These are phyloP conservation scores for Steinernema scapterisci DNA, from an alignment of 2,888 invertebrate genomes.

Conservation along the genomic window DNA sequence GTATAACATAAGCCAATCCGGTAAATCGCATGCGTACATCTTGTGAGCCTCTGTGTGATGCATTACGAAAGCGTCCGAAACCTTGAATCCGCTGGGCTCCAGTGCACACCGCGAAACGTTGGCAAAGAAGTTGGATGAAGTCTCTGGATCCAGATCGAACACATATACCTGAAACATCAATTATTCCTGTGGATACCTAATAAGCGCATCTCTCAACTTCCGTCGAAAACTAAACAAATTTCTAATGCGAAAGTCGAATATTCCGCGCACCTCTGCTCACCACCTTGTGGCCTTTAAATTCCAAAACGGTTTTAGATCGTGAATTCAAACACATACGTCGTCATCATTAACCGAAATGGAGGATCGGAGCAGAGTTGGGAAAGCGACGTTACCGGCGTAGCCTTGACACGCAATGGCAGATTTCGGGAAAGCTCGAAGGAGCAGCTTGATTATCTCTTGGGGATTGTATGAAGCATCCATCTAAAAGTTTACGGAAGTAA, in stretches of 20 bases:
- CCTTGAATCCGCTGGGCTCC: not conserved
- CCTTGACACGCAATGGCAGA: not conserved
- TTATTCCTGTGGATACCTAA: too few relatives aligned
- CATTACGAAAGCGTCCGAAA: not conserved
- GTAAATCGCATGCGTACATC: too few relatives aligned
- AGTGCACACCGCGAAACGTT: not conserved
- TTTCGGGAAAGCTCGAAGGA: not conserved
- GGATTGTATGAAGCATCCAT: not conserved
- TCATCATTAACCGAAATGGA: not conserved
- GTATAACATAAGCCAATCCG: too few relatives aligned
- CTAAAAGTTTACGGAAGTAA: not conserved
- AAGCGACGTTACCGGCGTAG: not conserved
- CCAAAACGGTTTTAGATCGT: too few relatives aligned
- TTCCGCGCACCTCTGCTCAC: too few relatives aligned
- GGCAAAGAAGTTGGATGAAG: not conserved
- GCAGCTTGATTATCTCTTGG: not conserved
- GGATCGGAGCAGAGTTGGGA: not conserved
- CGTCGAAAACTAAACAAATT: too few relatives aligned
- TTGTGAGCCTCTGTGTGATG: not conserved
- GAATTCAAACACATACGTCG: not conserved
- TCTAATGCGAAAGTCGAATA: too few relatives aligned
- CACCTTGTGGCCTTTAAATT: too few relatives aligned
- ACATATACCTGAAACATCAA: constrained; percentile 2
- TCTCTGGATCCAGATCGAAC: not conserved
- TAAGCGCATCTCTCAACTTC: too few relatives aligned